A percentile compares a stretch with the other conserved stretches of the same genome.
Conservation (phyloP, 2,113 vertebrate genomes). For the Eira barbara region DNA sequence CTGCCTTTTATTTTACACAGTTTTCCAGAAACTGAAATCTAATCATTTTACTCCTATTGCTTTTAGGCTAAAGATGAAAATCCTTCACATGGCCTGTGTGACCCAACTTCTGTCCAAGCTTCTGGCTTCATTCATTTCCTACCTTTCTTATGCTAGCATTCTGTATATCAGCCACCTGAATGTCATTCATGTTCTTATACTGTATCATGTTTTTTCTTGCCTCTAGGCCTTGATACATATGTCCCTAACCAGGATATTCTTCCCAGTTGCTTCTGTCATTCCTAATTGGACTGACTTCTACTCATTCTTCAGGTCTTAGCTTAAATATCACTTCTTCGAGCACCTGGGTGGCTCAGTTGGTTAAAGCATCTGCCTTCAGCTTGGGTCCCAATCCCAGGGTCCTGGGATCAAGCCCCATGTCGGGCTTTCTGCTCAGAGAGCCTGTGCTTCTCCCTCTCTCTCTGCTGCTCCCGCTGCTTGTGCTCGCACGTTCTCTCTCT, state of each 20-base stretch:
- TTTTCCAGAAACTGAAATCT: background rate
- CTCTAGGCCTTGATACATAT: background rate
- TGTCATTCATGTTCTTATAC: background rate
- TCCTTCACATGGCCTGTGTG: background rate
- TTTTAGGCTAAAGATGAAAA: constrained; percentile 7
- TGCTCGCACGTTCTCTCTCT: rapidly evolving
- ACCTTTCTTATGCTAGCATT: background rate
- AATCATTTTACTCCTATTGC: background rate
- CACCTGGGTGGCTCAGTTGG: no score
- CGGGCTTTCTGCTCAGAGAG: no score
- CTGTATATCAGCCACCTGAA: background rate
- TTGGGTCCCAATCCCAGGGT: no score
- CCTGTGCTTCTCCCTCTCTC: no score
- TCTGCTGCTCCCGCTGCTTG: no score
- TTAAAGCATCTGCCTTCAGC: no score
- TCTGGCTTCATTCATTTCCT: background rate
- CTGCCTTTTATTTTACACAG: background rate
- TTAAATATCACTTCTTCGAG: background rate
- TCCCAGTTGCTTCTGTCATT: background rate
- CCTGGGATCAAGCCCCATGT: no score
- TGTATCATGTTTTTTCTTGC: background rate
- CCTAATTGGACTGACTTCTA: background rate
- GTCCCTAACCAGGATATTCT: background rate
- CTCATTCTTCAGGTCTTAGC: background rate
- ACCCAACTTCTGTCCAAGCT: background rate